Conservation (phyloP, 2,888 invertebrate genomes). For the Hyposoter dolosus region DNA sequence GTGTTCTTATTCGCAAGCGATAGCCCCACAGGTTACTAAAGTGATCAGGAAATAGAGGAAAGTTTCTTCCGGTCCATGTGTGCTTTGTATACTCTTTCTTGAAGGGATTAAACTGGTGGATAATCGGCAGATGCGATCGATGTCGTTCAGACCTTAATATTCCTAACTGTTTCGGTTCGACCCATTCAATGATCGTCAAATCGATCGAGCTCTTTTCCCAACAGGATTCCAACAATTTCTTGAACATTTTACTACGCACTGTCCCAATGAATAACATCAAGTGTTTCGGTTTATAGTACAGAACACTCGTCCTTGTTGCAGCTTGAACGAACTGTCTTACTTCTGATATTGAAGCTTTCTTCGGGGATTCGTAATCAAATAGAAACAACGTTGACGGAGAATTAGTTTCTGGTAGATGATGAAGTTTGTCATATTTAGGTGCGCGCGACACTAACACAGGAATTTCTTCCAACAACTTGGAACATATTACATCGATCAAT, state of each 20-base stretch:
- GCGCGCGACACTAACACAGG: background rate
- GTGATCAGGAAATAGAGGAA: conserved; percentile 71
- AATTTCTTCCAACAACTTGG: background rate
- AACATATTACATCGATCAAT: background rate
- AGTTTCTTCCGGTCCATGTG: conserved; percentile 24
- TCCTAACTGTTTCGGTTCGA: background rate
- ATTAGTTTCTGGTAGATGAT: background rate
- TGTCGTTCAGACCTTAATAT: background rate
- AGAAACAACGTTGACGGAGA: conserved; percentile 38
- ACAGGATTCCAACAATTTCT: conserved; percentile 53
- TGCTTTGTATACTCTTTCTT: conserved; percentile 40
- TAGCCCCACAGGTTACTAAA: conserved; percentile 68
- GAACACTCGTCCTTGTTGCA: conserved; percentile 15
- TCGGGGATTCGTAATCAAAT: conserved; percentile 13
- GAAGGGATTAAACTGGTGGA: conserved; percentile 71
- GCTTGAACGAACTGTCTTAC: conserved; percentile 6
- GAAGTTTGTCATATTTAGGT: background rate
- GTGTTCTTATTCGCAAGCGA: conserved; percentile 39
- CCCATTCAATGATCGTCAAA: conserved; percentile 65
- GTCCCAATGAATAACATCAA: conserved; percentile 31
- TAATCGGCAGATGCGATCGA: background rate
- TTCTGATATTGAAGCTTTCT: background rate
- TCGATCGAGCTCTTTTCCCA: conserved; percentile 63
- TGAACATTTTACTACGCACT: conserved; percentile 26
- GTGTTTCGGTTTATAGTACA: conserved; percentile 27